These are phyloP conservation scores for Colletes gigas DNA, from an alignment of 1,140 invertebrate genomes.

Conservation along the genomic window DNA sequence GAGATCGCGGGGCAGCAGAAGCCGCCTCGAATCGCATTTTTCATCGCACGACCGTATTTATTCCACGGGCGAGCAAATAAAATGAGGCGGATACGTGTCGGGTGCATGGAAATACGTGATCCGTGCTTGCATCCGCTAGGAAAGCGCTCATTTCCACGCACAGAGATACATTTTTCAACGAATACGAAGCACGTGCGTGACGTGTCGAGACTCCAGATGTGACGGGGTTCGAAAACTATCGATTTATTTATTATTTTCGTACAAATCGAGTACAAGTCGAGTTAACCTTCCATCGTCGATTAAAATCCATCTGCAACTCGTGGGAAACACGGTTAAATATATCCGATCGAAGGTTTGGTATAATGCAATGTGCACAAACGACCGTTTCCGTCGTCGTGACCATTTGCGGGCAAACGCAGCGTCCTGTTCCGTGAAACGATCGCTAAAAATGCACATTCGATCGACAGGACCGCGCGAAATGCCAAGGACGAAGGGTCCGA, in stretches of 20 bases:
- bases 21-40: not conserved
- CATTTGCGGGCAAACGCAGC: not conserved
- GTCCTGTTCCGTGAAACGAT: not conserved
- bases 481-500: not conserved
- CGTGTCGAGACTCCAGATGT: not conserved
- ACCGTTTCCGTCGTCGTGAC: too few relatives aligned
- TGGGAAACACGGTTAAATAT: too few relatives aligned
- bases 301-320: too few relatives aligned
- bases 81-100: slow-evolving; percentile 16
- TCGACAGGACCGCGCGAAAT: not conserved
- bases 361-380: too few relatives aligned
- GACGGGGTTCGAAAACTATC: too few relatives aligned
- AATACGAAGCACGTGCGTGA: not conserved
- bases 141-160: not conserved
- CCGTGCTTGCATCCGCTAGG: not conserved
- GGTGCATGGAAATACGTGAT: not conserved
- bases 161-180: not conserved
- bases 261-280: too few relatives aligned
- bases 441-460: not conserved
- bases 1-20: not conserved
- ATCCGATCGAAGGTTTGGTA: too few relatives aligned
- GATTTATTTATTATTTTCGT: too few relatives aligned
- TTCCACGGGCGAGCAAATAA: not conserved
- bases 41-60: not conserved
- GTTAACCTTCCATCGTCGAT: too few relatives aligned